Base-by-base conservation (phyloP, 2,888 invertebrate genomes). In the Pherbina coryleti region DNA sequence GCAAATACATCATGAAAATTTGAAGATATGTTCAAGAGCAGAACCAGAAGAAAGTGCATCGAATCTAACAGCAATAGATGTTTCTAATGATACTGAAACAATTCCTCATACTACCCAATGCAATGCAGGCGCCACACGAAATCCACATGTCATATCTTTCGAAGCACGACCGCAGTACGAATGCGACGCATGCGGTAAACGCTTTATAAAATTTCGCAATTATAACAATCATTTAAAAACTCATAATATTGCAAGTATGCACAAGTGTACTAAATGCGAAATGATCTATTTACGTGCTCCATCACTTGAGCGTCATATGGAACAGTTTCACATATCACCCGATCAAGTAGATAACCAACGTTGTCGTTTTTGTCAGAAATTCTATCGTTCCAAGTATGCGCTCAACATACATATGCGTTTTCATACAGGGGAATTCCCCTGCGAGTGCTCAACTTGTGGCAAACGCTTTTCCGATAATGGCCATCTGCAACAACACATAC, bases 311-410 rank as follows among this genome's bases (percentile, higher is more conserved):
- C 55, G 53, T 14, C 55, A 55, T 14, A 71, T 71, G 31, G 31
- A 55, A 19, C 53, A 9, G 22, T 14, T 14, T 8, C 71, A 71
- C 14, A 34, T 55, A 0, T 19, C 31, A 14, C 31, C 14, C 17
- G 31, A 25, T 28, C 34, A 53, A 14, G 55, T 28, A 19, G 19
- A 71, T 14, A 2, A 25, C 1, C 55, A 55, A 28, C 31, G 34
- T 55, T 71, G 71, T 22, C n/a, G 19, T 19, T 28, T 71, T 51
- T 71, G 71, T 31, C n/a, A 55, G 31, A 71, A 71, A 34, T 34
- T 34, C 19, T 71, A 28, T 34, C 31, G 31, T 19, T 53, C 55
- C 19, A 53, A 55, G 11, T 55, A 71, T 11, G 55, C 55, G 17
- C 55, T 71, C 19, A 34, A 71, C 0, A 22, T 71, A 34, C 71